Percentiles rank a stretch among this genome's conserved stretches.
Evolutionary conservation across 1,140 invertebrate species (phyloP).

Genomic region (Steinernema feltiae): DNA sequence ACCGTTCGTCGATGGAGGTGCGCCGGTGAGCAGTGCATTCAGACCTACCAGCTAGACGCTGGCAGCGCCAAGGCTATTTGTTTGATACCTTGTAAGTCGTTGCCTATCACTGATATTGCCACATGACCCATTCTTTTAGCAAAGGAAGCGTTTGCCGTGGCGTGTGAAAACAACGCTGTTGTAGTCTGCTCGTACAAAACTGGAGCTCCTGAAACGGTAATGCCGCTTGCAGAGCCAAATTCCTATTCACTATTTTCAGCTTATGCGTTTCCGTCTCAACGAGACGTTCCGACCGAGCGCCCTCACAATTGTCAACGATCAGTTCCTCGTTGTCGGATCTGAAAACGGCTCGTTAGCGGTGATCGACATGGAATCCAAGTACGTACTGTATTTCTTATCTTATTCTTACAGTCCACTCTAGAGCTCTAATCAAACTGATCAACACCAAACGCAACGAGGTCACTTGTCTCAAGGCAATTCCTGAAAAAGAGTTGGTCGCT

Average conservation of each 20-base stretch:
- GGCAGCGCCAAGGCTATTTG: conserved; percentile 61
- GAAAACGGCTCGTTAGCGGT: conserved; percentile 22
- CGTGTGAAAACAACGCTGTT: neutral
- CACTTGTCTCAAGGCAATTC: neutral
- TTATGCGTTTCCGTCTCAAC: conserved; percentile 57
- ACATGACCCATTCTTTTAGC: neutral
- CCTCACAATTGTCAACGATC: neutral
- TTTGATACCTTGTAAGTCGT: conserved; percentile 48
- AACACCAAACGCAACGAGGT: conserved; percentile 23
- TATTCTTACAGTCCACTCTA: too few species aligned
- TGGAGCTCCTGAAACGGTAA: conserved; percentile 10
- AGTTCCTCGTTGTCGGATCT: conserved; percentile 30
- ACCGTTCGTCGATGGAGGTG: conserved; percentile 69
- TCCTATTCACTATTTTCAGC: conserved; percentile 43
- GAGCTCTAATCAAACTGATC: conserved; percentile 19
- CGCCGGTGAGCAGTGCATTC: conserved; percentile 64
- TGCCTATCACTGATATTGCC: too few species aligned
- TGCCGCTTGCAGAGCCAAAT: conserved; percentile 23
- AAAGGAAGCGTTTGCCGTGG: neutral
- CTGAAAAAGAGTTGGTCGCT: conserved; percentile 12
- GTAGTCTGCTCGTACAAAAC: neutral
- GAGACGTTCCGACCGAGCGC: neutral
- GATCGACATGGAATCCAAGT: conserved; percentile 26
- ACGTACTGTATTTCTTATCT: conserved; percentile 12
- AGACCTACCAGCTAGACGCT: conserved; percentile 60